phyloP scores from a whole-genome alignment of 2,888 invertebrate species.

The Polydrusus pterygomalis region DNA sequence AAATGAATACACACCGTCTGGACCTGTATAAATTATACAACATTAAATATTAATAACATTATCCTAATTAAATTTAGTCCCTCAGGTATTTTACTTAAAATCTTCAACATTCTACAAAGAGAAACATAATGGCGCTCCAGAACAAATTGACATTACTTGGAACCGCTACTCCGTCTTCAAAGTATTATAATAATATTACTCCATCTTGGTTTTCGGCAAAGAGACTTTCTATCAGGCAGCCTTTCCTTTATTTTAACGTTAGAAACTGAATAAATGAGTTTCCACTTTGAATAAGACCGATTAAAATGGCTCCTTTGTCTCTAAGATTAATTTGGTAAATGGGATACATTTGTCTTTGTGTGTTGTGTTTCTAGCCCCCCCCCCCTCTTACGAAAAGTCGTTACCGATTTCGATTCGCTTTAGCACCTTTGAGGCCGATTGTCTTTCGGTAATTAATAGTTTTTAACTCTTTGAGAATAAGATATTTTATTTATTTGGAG shows the following conservation, averaged over 20 bases:
- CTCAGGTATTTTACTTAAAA: conserved; percentile 1
- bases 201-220: conserved; percentile 45
- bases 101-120: conserved; percentile 38
- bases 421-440: conserved; percentile 34
- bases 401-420: conserved; percentile 33
- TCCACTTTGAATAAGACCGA: conserved; percentile 70
- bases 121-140: conserved; percentile 39
- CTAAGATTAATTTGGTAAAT: conserved; percentile 72
- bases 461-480: conserved; percentile 8
- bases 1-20: too few relatives aligned
- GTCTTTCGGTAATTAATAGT: conserved; percentile 26
- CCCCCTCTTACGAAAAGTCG: conserved; percentile 37
- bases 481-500: too few relatives aligned
- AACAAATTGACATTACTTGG: conserved; percentile 50
- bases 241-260: conserved; percentile 51
- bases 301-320: conserved; percentile 69
- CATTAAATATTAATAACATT: too few relatives aligned
- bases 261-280: conserved; percentile 70
- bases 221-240: conserved; percentile 45
- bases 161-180: conserved; percentile 52
- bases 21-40: too few relatives aligned
- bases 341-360: conserved; percentile 71
- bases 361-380: conserved; percentile 46
- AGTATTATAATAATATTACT: conserved; percentile 54
- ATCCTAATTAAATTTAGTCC: too few relatives aligned